A percentile compares a stretch with the other conserved stretches of the same genome.
phyloP scores from a whole-genome alignment of 2,797 vertebrate genomes.

The Peromyscus attwateri region DNA sequence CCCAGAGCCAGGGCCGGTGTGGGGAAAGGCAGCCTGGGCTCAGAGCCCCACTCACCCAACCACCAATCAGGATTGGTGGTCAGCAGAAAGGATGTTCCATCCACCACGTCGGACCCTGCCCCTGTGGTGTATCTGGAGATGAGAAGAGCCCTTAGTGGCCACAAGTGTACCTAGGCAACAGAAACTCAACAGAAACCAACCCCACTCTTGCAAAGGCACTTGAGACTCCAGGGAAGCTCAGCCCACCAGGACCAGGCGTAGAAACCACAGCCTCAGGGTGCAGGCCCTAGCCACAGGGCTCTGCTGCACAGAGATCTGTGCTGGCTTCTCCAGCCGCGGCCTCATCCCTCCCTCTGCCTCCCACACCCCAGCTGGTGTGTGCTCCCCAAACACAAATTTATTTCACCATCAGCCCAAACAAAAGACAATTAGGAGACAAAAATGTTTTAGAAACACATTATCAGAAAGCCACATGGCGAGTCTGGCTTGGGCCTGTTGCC shows the following conservation, averaged over 20 bases:
- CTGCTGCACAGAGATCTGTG: not conserved
- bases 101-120: not conserved
- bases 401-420: constrained; percentile 47
- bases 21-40: rapidly evolving
- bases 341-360: not conserved
- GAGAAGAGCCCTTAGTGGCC: not conserved
- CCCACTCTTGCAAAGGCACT: not conserved
- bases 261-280: not conserved
- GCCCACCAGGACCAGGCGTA: not conserved
- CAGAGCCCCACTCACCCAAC: constrained; percentile 59
- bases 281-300: not conserved
- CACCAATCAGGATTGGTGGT: constrained; percentile 56
- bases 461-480: not conserved
- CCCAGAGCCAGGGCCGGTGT: rapidly evolving
- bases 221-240: too few relatives aligned
- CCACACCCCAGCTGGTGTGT: constrained; percentile 53
- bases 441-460: not conserved
- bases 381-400: constrained; percentile 20
- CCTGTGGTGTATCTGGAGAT: not conserved
- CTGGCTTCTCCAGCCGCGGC: not conserved
- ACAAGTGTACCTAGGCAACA: rapidly evolving
- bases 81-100: not conserved
- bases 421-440: not conserved
- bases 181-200: rapidly evolving
- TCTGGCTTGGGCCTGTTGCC: not conserved